These are phyloP conservation scores for Poecilia velifera DNA, from an alignment of 2,797 vertebrate genomes.

Conservation along the genomic window DNA sequence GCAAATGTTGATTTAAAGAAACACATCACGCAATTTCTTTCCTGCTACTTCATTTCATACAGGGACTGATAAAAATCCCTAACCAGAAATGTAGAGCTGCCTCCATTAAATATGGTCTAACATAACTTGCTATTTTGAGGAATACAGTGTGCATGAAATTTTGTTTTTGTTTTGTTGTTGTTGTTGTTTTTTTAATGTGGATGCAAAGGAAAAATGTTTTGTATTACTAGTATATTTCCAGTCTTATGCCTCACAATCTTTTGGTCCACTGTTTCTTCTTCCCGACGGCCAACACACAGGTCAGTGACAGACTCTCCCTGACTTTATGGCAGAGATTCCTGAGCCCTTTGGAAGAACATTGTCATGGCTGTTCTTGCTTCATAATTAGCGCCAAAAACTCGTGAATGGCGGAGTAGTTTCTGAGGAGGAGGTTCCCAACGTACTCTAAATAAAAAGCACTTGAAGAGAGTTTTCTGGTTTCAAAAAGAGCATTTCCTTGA, in stretches of 20 bases:
- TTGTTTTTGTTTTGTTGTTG: no score
- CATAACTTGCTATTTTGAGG: neutral
- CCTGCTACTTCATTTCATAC: neutral
- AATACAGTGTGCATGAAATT: neutral
- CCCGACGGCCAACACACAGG: conserved; percentile 1
- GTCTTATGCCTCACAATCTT: neutral
- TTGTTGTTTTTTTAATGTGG: neutral
- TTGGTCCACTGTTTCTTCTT: neutral
- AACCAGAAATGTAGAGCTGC: neutral
- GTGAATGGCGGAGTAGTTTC: no score
- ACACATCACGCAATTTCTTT: neutral
- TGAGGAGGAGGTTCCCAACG: no score
- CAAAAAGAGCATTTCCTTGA: no score
- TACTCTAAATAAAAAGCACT: no score
- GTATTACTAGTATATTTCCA: neutral
- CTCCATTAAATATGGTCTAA: neutral
- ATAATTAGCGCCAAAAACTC: no score
- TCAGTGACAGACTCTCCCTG: neutral
- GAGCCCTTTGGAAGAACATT: neutral
- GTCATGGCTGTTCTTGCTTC: no score
- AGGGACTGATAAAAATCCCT: neutral
- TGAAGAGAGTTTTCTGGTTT: no score
- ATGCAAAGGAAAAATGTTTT: neutral
- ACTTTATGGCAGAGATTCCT: conserved; percentile 1
- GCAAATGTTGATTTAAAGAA: neutral